Evolutionary conservation across 2,888 invertebrate genomes (phyloP).

Genomic region (Dioctria rufipes): DNA sequence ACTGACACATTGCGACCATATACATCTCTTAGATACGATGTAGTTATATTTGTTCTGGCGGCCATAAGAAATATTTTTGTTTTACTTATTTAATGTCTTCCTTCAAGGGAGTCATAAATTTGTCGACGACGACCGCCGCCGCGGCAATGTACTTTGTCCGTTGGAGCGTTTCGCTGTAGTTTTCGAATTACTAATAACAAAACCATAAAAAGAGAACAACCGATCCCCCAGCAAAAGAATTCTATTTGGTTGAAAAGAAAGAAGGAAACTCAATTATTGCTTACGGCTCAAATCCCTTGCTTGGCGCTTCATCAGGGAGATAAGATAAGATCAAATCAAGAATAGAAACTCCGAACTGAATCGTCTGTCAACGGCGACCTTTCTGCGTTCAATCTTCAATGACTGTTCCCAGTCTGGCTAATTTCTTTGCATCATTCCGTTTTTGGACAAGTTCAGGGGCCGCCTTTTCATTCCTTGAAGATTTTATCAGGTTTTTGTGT

Average conservation of each 20-base stretch:
- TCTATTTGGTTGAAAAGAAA: conserved; percentile 7
- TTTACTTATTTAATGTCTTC: conserved; percentile 33
- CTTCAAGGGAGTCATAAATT: conserved; percentile 51
- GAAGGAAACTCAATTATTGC: conserved; percentile 2
- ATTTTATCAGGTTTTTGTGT: neutral
- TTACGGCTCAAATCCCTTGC: neutral
- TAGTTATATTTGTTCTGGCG: neutral
- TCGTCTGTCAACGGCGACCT: conserved; percentile 2
- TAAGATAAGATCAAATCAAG: conserved; percentile 34
- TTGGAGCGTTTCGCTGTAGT: conserved; percentile 22
- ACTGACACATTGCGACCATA: conserved; percentile 38
- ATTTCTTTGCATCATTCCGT: conserved; percentile 32
- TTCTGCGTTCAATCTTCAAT: neutral
- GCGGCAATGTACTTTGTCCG: conserved; percentile 18
- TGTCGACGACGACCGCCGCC: conserved; percentile 23
- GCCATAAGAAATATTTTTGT: conserved; percentile 13
- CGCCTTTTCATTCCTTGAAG: neutral
- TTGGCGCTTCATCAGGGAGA: conserved; percentile 21
- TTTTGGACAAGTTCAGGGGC: neutral
- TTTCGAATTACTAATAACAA: conserved; percentile 13
- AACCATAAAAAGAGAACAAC: conserved; percentile 31
- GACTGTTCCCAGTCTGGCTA: conserved; percentile 21
- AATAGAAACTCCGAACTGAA: conserved; percentile 22
- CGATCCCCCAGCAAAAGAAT: conserved; percentile 15
- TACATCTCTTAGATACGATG: conserved; percentile 17